Conservation (phyloP, 1,140 invertebrate genomes). For the Polypedilum pembai region DNA sequence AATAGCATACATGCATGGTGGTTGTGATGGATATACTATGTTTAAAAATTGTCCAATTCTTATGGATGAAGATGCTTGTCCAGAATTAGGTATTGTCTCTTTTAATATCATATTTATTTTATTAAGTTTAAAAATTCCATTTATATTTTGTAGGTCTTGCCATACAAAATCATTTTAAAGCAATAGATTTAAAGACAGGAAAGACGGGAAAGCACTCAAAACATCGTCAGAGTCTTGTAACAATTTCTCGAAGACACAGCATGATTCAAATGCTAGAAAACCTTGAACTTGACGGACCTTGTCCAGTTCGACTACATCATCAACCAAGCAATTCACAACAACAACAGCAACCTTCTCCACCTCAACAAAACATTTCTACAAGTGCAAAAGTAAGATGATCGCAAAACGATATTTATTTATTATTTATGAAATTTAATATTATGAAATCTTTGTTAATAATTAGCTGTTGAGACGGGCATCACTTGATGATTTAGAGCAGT, state of each 20-base stretch:
- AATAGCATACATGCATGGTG: conserved; percentile 59
- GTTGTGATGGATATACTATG: conserved; percentile 79
- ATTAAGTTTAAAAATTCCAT: not conserved
- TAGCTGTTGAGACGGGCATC: conserved; percentile 56
- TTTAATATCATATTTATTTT: not conserved
- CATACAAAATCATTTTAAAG: conserved; percentile 81
- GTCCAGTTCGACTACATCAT: conserved; percentile 49
- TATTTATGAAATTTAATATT: not conserved
- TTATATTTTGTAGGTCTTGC: conserved; percentile 46
- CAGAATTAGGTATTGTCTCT: conserved; percentile 54
- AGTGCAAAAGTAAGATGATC: conserved; percentile 36
- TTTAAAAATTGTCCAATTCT: conserved; percentile 63
- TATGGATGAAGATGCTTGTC: conserved; percentile 74
- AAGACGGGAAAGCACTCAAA: conserved; percentile 62
- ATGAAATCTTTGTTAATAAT: not conserved
- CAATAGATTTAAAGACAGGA: conserved; percentile 68
- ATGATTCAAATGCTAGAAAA: conserved; percentile 66
- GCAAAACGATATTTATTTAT: conserved; percentile 27
- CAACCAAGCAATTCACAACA: conserved; percentile 34
- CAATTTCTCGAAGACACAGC: conserved; percentile 65
- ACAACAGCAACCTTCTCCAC: conserved; percentile 29
- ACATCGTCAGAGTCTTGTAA: conserved; percentile 75
- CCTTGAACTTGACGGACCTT: conserved; percentile 57
- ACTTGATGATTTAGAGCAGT: conserved; percentile 67
- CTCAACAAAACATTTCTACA: conserved; percentile 38